Base-by-base conservation (phyloP, 1,140 invertebrate species). In the Microplitis mediator region DNA sequence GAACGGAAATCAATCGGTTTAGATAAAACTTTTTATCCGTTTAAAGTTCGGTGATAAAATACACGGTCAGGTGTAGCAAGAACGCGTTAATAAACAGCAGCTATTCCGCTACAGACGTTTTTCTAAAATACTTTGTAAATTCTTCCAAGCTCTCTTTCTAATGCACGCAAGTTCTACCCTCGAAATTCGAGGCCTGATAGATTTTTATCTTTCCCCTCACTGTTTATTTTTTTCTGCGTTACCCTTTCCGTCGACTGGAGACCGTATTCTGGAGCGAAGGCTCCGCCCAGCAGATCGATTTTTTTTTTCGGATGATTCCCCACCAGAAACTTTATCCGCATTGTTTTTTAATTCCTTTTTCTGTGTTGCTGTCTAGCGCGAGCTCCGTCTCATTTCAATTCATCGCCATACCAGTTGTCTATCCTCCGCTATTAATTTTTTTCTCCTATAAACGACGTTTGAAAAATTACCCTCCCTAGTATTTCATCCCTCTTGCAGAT, bases 371-470 rank as follows among this genome's bases (percentile, higher is more conserved):
- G 39, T 45, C 39, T 45, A 45, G 39, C 39, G 11, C 39, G 52
- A 11, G 58, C 63, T 71, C 69, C 61, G 4, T 71, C 31, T 62
- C 69, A 58, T 14, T 75, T 54, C 50, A 16, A 54, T 61, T 35
- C 60, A 35, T 11, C 36, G 31, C 16, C 58, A 51, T 39, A 16
- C 60, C 45, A 34, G 62, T 62, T 65, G 14, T n/a, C 31, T 72
- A 74, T 72, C 77, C 71, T 76, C 73, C 73, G 58, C 39, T 39
- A 58, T 70, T 79, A 81, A 83, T 84, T 82, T 84, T 84, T 83
- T 84, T 84, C 82, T 81, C 73, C 78, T 81, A 75, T 81, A 83
- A 85, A 80, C 80, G 78, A 74, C 80, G 76, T 83, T 84, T 84
- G 80, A 83, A 84, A 84, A 84, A 83, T 83, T 83, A 82, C 78